These are phyloP conservation scores for Schizotus pectinicornis DNA, from an alignment of 2,888 invertebrate genomes.

Conservation along the genomic window DNA sequence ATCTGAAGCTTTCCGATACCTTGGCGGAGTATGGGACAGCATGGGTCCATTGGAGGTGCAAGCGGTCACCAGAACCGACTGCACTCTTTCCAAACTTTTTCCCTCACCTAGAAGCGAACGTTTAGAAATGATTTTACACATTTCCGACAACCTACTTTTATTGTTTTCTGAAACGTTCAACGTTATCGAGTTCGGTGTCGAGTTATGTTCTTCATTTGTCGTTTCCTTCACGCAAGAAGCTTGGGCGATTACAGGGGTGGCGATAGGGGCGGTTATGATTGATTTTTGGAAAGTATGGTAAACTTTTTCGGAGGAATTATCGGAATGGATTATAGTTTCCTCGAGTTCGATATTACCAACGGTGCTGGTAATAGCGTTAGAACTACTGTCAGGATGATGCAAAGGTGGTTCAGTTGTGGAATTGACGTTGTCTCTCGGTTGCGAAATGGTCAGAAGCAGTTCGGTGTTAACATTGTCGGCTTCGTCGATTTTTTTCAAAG, in stretches of 20 bases:
- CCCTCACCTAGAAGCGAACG: slow-evolving; percentile 35
- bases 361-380: slow-evolving; percentile 44
- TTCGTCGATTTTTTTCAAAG: slow-evolving; percentile 56
- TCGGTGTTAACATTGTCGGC: slow-evolving; percentile 50
- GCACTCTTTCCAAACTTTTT: slow-evolving; percentile 51
- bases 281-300: slow-evolving; percentile 44
- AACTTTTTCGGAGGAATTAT: slow-evolving; percentile 42
- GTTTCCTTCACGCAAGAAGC: slow-evolving; percentile 40
- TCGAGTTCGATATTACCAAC: slow-evolving; percentile 49
- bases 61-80: slow-evolving; percentile 56
- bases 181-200: slow-evolving; percentile 45
- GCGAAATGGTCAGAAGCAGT: slow-evolving; percentile 54
- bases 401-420: slow-evolving; percentile 13
- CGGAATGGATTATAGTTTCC: slow-evolving; percentile 44
- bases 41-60: slow-evolving; percentile 57
- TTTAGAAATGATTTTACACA: slow-evolving; percentile 2
- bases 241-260: slow-evolving; percentile 56
- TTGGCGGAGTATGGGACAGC: slow-evolving; percentile 54
- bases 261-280: slow-evolving; percentile 48
- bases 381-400: slow-evolving; percentile 50
- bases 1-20: slow-evolving; percentile 52
- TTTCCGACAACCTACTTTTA: slow-evolving; percentile 43
- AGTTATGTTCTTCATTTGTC: slow-evolving; percentile 17
- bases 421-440: slow-evolving; percentile 44
- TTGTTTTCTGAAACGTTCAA: slow-evolving; percentile 46